phyloP scores from a whole-genome alignment of 2,113 vertebrate species.

The Aramus guarauna region DNA sequence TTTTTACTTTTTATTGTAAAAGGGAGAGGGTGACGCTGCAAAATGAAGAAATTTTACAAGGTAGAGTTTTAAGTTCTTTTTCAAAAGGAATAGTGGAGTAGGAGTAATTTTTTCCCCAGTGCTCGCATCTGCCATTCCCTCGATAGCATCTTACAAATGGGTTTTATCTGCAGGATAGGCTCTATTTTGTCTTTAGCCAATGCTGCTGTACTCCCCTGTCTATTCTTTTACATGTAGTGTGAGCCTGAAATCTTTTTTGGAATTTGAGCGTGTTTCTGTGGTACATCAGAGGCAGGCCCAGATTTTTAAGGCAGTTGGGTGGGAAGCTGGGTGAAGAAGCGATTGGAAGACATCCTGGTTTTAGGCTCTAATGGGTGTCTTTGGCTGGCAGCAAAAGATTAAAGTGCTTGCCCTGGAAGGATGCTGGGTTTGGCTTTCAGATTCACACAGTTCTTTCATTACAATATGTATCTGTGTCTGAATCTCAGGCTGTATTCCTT shows the following conservation, averaged over 20 bases:
- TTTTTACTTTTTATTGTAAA: not conserved
- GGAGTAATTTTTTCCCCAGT: not conserved
- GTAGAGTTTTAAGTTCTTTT: not conserved
- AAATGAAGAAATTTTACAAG: not conserved
- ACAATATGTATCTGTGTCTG: not conserved
- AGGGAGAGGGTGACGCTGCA: rapidly evolving
- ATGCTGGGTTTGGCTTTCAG: not conserved
- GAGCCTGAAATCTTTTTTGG: not conserved
- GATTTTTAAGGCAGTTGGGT: not conserved
- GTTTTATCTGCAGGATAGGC: not conserved
- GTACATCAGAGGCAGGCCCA: not conserved
- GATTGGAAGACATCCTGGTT: not conserved
- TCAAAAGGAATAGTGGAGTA: not conserved
- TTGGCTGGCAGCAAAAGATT: not conserved
- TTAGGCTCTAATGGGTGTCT: not conserved
- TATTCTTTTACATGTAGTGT: not conserved
- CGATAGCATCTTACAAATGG: not conserved
- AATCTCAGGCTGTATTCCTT: not conserved
- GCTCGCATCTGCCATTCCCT: not conserved
- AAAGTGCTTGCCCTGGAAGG: not conserved
- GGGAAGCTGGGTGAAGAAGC: not conserved
- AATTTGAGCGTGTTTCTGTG: not conserved
- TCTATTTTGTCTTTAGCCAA: not conserved
- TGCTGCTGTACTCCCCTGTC: not conserved
- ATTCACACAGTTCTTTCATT: not conserved